phyloP scores from a whole-genome alignment of 2,888 invertebrate genomes.

The Cataglyphis cursor region DNA sequence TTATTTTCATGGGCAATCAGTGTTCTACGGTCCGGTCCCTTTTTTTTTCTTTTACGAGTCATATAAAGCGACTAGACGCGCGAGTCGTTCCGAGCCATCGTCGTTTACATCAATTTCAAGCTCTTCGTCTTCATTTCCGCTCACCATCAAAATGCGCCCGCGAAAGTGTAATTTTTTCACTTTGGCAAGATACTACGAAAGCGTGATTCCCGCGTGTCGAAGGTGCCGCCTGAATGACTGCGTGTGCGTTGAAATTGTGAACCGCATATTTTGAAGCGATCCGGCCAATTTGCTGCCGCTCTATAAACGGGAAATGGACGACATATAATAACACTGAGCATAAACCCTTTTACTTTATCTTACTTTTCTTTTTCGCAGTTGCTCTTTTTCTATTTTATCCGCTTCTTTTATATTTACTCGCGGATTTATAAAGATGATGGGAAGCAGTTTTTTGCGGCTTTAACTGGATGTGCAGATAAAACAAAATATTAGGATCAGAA shows the following conservation, averaged over 20 bases:
- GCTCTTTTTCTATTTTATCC: not conserved
- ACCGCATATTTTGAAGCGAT: slow-evolving; percentile 14
- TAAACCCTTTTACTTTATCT: slow-evolving; percentile 17
- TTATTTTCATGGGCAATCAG: slow-evolving; percentile 62
- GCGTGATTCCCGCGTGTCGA: not conserved
- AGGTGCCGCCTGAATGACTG: not conserved
- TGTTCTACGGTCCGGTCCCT: not conserved
- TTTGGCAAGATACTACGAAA: slow-evolving; percentile 27
- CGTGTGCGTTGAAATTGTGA: not conserved
- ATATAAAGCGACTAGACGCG: slow-evolving; percentile 59
- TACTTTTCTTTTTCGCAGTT: not conserved
- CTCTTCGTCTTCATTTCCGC: slow-evolving; percentile 42
- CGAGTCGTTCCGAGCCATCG: slow-evolving; percentile 44
- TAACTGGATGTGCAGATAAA: not conserved
- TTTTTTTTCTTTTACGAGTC: slow-evolving; percentile 53
- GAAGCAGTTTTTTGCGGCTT: not conserved
- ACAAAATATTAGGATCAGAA: not conserved
- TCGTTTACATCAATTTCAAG: slow-evolving; percentile 57
- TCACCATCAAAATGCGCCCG: slow-evolving; percentile 25
- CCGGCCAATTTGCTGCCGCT: slow-evolving; percentile 35
- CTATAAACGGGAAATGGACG: slow-evolving; percentile 10
- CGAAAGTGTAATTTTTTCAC: slow-evolving; percentile 49
- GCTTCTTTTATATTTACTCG: slow-evolving; percentile 27
- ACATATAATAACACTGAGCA: slow-evolving; percentile 1
- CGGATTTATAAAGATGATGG: slow-evolving; percentile 8